These are phyloP conservation scores for Catocala nupta DNA, from an alignment of 2,888 invertebrate genomes.

Conservation along the genomic window DNA sequence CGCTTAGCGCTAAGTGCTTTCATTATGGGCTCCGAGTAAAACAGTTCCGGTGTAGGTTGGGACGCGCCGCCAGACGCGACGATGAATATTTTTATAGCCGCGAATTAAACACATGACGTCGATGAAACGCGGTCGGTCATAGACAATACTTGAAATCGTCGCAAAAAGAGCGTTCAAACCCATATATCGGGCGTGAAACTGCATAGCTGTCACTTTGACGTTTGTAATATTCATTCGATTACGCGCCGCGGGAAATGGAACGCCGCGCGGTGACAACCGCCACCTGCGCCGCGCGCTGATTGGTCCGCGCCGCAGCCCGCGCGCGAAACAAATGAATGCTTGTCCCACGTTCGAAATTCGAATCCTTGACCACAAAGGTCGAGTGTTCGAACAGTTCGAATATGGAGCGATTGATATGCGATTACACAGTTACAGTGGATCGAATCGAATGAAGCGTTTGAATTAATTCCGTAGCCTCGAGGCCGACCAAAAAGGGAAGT, in stretches of 20 bases:
- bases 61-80: conserved; percentile 70
- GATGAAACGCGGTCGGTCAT: conserved; percentile 53
- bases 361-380: conserved; percentile 70
- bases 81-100: conserved; percentile 63
- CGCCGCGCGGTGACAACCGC: conserved; percentile 76
- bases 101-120: conserved; percentile 39
- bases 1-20: conserved; percentile 87
- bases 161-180: conserved; percentile 78
- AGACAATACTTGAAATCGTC: conserved; percentile 70
- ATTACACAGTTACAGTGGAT: conserved; percentile 61
- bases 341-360: conserved; percentile 61
- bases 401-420: conserved; percentile 74
- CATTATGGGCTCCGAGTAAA: conserved; percentile 77
- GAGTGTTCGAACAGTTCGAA: conserved; percentile 61
- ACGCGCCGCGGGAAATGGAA: conserved; percentile 80
- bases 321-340: conserved; percentile 70
- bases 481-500: conserved; percentile 63
- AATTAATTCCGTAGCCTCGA: conserved; percentile 62
- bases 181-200: conserved; percentile 73
- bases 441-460: conserved; percentile 65
- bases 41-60: conserved; percentile 70
- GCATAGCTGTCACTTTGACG: conserved; percentile 78
- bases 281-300: conserved; percentile 72
- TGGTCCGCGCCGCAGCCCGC: conserved; percentile 56
- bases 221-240: conserved; percentile 87